Base-by-base conservation (phyloP, 1,140 invertebrate genomes). In the Cotesia chilonis region DNA sequence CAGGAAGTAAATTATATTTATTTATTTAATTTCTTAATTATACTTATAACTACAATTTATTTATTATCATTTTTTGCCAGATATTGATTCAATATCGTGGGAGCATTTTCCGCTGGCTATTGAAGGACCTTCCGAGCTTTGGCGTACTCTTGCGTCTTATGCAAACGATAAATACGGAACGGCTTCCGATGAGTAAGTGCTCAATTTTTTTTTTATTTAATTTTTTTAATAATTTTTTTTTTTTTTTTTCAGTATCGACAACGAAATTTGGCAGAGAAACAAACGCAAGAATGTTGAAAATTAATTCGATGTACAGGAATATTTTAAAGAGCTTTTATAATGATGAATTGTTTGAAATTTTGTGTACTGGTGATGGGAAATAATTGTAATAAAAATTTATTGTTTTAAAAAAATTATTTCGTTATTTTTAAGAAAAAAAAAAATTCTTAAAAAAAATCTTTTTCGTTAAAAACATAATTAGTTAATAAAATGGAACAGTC, bases 91-190 rank as follows among this genome's bases (percentile, higher is more conserved):
- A 51, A 72, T 65, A 36, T 51, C 77, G 0, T 83, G 83, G 83
- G 79, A 82, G 54, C 74, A 85, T 37, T 84, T 84, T 73, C 83
- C 83, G 9, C 72, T 84, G 0, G 77, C 82, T 0, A 83, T 85
- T 37, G 83, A 85, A 74, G 84, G 84, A 0, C 81, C 84, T 0
- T 78, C 72, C 12, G 81, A 84, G 68, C 67, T 85, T 7, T 84
- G 83, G 84, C 78, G 80, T 69, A 76, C 80, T 10, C 72, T 85
- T 41, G 83, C 83, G 9, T 78, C 78, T 28, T 84, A 83, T 47
- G 78, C 80, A 6, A 74, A 75, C 2, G 78, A 83, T 52, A 70
- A 69, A 20, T 74, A 72, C 35, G 71, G 77, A 20, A 70, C 55
- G 9, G 64, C 63, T 14, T 71, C 74, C 0, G 78, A 82, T 20